These are phyloP conservation scores for Bursaphelenchus okinawaensis DNA, from an alignment of 2,888 invertebrate species.

Conservation along the genomic window DNA sequence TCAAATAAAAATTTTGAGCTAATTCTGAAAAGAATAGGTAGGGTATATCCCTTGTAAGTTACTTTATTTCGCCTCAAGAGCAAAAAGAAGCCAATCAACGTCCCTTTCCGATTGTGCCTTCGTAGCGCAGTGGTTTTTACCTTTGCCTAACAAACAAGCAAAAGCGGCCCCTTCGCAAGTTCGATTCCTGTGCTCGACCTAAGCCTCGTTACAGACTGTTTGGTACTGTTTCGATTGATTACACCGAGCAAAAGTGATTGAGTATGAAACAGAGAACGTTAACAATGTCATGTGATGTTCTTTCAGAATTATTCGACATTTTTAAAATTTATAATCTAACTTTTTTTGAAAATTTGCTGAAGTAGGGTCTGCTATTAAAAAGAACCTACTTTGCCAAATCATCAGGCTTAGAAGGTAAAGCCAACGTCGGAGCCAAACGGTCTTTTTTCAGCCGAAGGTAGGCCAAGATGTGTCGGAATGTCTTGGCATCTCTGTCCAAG, in stretches of 20 bases:
- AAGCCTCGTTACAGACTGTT: not conserved
- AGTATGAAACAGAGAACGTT: not conserved
- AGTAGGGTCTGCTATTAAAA: not conserved
- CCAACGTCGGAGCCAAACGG: constrained; percentile 48
- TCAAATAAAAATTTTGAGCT: too few species aligned
- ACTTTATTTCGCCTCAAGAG: too few species aligned
- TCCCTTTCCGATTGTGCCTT: not conserved
- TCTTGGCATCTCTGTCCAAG: constrained; percentile 92
- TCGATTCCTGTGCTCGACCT: not conserved
- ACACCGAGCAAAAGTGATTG: not conserved
- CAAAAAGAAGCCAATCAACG: too few species aligned
- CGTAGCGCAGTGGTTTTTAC: not conserved
- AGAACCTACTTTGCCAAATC: constrained; percentile 50
- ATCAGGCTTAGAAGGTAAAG: constrained; percentile 57
- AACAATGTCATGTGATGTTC: not conserved
- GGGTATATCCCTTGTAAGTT: too few species aligned
- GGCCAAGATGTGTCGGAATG: constrained; percentile 94
- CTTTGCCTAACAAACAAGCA: too few species aligned
- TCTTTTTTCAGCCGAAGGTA: constrained; percentile 81
- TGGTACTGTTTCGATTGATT: not conserved
- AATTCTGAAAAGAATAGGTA: too few species aligned
- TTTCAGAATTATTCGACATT: not conserved
- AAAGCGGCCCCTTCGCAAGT: too few species aligned
- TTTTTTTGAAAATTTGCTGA: not conserved
- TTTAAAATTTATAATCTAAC: not conserved